These are phyloP conservation scores for Antedon mediterranea DNA, from an alignment of 53 echinoderm and acorn worm genomes.

Conservation along the genomic window DNA sequence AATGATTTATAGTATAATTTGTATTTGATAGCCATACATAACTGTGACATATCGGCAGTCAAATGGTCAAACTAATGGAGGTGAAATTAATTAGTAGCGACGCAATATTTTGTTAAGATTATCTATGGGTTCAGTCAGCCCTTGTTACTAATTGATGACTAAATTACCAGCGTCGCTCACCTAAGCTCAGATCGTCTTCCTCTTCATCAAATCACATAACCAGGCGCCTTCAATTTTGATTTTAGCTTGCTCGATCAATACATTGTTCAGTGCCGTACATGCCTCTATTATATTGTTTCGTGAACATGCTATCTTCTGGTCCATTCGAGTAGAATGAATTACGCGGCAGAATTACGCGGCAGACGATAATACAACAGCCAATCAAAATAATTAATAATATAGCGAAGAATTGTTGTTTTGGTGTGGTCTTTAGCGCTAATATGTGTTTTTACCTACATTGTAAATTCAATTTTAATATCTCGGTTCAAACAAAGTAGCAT, in stretches of 20 bases:
- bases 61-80: not conserved
- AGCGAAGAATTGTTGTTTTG: no score
- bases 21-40: not conserved
- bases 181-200: not conserved
- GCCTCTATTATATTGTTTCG: no score
- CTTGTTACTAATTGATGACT: not conserved
- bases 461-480: no score
- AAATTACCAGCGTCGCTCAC: not conserved
- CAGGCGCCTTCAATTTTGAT: not conserved
- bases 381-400: no score
- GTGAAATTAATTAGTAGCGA: not conserved
- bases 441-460: no score
- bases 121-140: not conserved
- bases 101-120: not conserved
- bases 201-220: not conserved
- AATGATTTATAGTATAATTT: no score
- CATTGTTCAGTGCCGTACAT: not conserved
- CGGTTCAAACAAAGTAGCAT: no score
- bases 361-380: no score
- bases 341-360: no score
- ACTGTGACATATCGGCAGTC: not conserved
- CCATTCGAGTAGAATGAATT: no score
- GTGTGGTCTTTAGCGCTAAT: no score
- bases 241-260: not conserved
- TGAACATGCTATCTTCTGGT: no score